Percentiles rank a stretch among this genome's conserved stretches.
Conservation (phyloP, 1,140 invertebrate species). For the Neotoxoptera formosana region DNA sequence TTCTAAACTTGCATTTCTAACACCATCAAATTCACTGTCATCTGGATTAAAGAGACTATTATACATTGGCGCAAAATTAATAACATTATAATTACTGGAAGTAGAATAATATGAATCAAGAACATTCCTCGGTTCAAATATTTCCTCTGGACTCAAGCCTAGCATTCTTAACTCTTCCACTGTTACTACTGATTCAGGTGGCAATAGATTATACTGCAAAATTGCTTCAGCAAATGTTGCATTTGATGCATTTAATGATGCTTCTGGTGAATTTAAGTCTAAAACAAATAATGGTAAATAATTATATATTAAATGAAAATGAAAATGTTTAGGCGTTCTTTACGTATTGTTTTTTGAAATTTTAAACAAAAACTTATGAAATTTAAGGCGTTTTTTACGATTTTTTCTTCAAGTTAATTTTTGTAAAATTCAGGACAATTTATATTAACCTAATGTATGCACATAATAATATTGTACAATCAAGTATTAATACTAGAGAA, state of each 20-base stretch:
- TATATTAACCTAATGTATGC: not conserved
- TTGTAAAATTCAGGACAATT: not conserved
- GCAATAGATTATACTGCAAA: not conserved
- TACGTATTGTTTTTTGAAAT: not conserved
- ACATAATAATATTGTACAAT: not conserved
- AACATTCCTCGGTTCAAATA: not conserved
- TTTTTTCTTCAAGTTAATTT: not conserved
- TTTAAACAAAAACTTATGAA: not conserved
- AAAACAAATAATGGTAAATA: constrained; percentile 33
- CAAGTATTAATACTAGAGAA: not conserved
- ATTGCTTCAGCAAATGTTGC: not conserved
- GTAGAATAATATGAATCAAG: not conserved
- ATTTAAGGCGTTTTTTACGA: not conserved
- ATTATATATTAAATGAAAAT: not conserved
- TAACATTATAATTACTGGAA: not conserved
- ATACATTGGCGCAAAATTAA: not conserved
- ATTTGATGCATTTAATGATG: not conserved
- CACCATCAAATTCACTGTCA: not conserved
- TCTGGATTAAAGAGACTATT: no score
- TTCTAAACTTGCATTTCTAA: no score
- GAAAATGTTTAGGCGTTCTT: constrained; percentile 40
- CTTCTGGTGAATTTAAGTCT: not conserved
- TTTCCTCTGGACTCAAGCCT: constrained; percentile 23
- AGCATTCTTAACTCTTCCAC: constrained; percentile 35
- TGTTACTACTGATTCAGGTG: not conserved